These are phyloP conservation scores for Calameuta filiformis DNA, from an alignment of 2,888 invertebrate species.

Conservation along the genomic window DNA sequence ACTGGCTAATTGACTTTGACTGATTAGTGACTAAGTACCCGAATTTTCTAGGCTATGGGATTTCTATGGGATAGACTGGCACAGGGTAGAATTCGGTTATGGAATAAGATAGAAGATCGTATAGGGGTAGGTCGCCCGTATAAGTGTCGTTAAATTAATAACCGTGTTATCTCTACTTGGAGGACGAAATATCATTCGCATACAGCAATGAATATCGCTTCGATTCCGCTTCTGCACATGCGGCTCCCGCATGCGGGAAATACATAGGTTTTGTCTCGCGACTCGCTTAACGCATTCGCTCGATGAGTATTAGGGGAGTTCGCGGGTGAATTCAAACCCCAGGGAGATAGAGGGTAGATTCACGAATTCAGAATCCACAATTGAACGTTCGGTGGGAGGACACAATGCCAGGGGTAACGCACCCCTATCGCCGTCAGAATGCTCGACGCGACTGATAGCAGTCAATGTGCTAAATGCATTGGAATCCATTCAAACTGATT, in stretches of 20 bases:
- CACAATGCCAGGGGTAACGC: slow-evolving; percentile 46
- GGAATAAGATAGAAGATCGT: neutral
- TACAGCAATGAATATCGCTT: neutral
- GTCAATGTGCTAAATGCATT: slow-evolving; percentile 51
- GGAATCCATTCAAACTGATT: slow-evolving; percentile 45
- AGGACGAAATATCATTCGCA: slow-evolving; percentile 22
- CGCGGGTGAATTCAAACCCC: slow-evolving; percentile 24
- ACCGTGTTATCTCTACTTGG: slow-evolving; percentile 23
- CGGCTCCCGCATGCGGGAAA: slow-evolving; percentile 24
- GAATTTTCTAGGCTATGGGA: neutral
- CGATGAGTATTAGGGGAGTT: slow-evolving; percentile 8
- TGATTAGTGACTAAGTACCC: neutral
- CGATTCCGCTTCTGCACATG: neutral
- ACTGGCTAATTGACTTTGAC: neutral
- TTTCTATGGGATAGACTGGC: neutral
- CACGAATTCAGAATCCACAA: slow-evolving; percentile 42
- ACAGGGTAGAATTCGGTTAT: neutral
- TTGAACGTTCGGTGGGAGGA: slow-evolving; percentile 34
- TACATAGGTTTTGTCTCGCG: neutral
- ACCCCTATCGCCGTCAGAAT: slow-evolving; percentile 52
- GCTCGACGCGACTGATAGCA: slow-evolving; percentile 50
- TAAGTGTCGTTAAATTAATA: slow-evolving; percentile 34
- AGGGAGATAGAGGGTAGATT: slow-evolving; percentile 18
- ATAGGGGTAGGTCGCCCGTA: slow-evolving; percentile 6
- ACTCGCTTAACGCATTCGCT: neutral